These are phyloP conservation scores for Urocolius indicus DNA, from an alignment of 2,113 vertebrate species.

Conservation along the genomic window DNA sequence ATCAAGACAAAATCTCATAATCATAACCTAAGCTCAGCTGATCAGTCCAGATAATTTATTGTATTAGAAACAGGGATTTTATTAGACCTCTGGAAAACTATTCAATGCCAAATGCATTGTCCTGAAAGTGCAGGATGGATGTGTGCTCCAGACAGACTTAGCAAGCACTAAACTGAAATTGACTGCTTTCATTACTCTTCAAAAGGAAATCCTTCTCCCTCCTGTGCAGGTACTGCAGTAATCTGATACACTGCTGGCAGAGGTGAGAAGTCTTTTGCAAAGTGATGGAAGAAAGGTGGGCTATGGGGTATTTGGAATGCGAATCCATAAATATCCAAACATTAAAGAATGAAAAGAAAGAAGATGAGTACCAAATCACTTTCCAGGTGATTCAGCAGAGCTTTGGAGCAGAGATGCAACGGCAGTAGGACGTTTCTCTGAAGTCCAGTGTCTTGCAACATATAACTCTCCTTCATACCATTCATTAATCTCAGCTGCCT, in stretches of 20 bases:
- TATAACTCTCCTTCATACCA: background rate
- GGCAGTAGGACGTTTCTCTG: background rate
- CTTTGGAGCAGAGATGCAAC: background rate
- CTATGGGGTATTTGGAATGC: background rate
- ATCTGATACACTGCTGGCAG: background rate
- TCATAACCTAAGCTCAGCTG: background rate
- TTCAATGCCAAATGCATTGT: background rate
- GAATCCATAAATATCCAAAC: background rate
- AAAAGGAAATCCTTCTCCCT: background rate
- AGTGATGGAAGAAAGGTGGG: background rate
- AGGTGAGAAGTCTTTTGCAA: background rate
- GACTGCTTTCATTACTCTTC: background rate
- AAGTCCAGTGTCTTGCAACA: background rate
- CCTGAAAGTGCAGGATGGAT: background rate
- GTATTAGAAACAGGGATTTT: slow-evolving; percentile 58
- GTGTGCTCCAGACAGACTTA: background rate
- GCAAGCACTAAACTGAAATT: background rate
- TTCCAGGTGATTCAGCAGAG: background rate
- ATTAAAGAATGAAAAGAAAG: background rate
- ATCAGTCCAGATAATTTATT: slow-evolving; percentile 14
- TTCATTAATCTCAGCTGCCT: background rate
- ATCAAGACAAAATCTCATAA: background rate
- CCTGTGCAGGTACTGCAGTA: background rate
- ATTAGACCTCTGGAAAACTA: slow-evolving; percentile 33
- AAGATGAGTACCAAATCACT: background rate